phyloP scores from a whole-genome alignment of 2,113 vertebrate genomes.

The Ranitomeya variabilis region DNA sequence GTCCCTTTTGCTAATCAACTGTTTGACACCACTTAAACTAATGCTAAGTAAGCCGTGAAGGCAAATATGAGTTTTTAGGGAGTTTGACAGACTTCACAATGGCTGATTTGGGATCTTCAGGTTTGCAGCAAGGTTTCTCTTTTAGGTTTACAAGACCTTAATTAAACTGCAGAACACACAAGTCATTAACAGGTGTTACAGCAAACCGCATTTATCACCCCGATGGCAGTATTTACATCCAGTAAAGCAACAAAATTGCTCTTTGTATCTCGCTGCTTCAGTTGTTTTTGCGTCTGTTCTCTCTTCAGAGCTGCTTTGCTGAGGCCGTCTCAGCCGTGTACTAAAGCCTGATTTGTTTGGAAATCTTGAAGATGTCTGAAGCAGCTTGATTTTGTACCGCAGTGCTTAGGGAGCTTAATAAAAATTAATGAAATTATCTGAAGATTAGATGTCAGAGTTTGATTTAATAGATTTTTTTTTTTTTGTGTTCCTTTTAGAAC shows the following conservation, averaged over 20 bases:
- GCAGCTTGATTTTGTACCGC: background rate
- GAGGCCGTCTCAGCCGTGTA: background rate
- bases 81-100: too few relatives aligned
- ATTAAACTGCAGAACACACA: background rate
- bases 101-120: too few relatives aligned
- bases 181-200: background rate
- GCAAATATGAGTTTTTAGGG: too few relatives aligned
- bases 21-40: too few relatives aligned
- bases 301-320: background rate
- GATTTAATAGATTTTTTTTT: background rate
- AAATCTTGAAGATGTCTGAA: background rate
- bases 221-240: background rate
- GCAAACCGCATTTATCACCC: background rate
- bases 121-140: too few relatives aligned
- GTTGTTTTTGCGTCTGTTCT: background rate
- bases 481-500: slow-evolving; percentile 73
- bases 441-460: background rate
- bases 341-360: background rate
- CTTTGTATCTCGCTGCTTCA: background rate
- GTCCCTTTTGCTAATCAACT: too few relatives aligned
- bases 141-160: background rate
- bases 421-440: too few relatives aligned
- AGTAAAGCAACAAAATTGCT: background rate
- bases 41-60: too few relatives aligned
- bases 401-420: background rate